These are phyloP conservation scores for Philypnodon macrostomus DNA, from an alignment of 2,797 vertebrate genomes.

Conservation along the genomic window DNA sequence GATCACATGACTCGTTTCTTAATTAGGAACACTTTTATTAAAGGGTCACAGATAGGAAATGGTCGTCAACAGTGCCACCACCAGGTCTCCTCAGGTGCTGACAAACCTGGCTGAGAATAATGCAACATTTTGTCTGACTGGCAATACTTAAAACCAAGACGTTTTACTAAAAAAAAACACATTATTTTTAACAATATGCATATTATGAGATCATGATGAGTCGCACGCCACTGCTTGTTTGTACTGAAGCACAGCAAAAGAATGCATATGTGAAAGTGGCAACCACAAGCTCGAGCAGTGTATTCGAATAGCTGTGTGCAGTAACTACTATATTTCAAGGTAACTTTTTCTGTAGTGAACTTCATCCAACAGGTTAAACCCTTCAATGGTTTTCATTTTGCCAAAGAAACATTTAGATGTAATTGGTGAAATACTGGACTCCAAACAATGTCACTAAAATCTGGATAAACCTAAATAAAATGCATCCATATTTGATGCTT, in stretches of 20 bases:
- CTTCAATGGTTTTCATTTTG: background rate
- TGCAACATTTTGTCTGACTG: slow-evolving; percentile 27
- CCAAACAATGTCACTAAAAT: slow-evolving; percentile 23
- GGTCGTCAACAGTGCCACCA: slow-evolving; percentile 53
- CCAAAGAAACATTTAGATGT: slow-evolving; percentile 4
- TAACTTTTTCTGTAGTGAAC: background rate
- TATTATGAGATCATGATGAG: slow-evolving; percentile 41
- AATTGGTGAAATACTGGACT: slow-evolving; percentile 26
- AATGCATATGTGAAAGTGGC: slow-evolving; percentile 21
- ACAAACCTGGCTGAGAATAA: slow-evolving; percentile 44
- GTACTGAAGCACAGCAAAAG: slow-evolving; percentile 20
- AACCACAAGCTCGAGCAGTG: slow-evolving; percentile 29
- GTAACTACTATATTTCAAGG: background rate
- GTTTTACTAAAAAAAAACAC: slow-evolving; percentile 38
- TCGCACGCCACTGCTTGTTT: slow-evolving; percentile 42
- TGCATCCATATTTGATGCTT: slow-evolving; percentile 1
- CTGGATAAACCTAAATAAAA: slow-evolving; percentile 12
- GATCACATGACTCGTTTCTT: slow-evolving; percentile 32
- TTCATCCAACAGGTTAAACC: background rate
- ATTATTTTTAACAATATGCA: slow-evolving; percentile 42
- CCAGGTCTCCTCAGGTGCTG: slow-evolving; percentile 31
- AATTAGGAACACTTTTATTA: slow-evolving; percentile 77
- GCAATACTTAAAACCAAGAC: slow-evolving; percentile 34
- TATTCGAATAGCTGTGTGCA: slow-evolving; percentile 40
- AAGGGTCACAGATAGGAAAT: slow-evolving; percentile 74